Evolutionary conservation across 2,113 vertebrate genomes (phyloP), one percentile per base, ranked within the genome.

Genomic region (Microcebus tavaratra): DNA sequence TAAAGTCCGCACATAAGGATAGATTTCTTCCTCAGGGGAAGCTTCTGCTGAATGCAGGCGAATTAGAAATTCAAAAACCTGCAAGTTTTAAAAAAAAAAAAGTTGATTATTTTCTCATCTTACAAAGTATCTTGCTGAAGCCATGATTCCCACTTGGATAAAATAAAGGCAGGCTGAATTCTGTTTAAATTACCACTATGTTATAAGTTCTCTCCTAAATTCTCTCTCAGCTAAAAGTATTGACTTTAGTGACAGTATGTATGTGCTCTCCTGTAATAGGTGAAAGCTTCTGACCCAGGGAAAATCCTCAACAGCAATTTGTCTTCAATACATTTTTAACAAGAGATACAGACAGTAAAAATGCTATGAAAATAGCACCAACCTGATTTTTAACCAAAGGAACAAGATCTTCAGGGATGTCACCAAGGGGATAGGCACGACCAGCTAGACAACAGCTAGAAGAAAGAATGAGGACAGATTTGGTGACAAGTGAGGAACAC

Each of bases 61-160:
- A 96, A 99, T 99, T 45, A 99, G 98, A 96, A 99, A 99, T 94
- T 99, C 99, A 98, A 99, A 99, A 90, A 99, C 99, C 99, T 99
- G 96, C 29, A 94, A 65, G 59, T 88, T 61, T n/a, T 1, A 42
- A 48, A 23, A 78, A 45, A 91, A 39, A 87, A 75, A 61, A 12
- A 45, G 39, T 31, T 72, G 25, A 76, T 93, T 76, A 87, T 92
- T 85, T 97, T 79, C 65, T 79, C n/a, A 90, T 25, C 31, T 90
- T 53, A 63, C 31, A 83, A 94, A 94, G 53, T 61, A 81, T 68
- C 39, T 76, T 48, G 13, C 82, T 31, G 18, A 93, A 92, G 86
- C 59, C 88, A 68, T 65, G 39, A 73, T 70, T 67, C 23, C 55
- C 50, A 87, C 53, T 2, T 55, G 53, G 57, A 92, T 57, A 88